Base-by-base conservation (phyloP, 2,113 vertebrate genomes). In the Aegithalos caudatus region DNA sequence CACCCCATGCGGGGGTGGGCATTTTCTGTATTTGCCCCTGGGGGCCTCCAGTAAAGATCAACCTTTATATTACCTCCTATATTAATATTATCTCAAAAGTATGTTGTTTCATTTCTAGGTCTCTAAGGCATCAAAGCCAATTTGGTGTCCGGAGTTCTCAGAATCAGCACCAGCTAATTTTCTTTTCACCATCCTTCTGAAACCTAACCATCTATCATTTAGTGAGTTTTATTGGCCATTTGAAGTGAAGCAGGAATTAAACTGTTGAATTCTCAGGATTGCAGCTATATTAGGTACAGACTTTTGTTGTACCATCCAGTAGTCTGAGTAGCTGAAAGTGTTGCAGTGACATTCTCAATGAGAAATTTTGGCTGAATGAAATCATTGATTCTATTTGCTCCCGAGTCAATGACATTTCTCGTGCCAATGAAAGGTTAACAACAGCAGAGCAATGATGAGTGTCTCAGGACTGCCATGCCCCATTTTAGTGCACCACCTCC, bases 281-380 rank as follows among this genome's bases (percentile, higher is more conserved):
- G 4, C 17, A 3, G 2, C 53, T 67, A 4, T 61, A 29, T 40
- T 54, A 29, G 54, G 14, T 37, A 24, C 0, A 0, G 33, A 33
- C 23, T 73, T 54, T 38, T 77, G n/a, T 27, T 73, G 37, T 31
- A 54, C 23, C 45, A 65, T 10, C 11, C 60, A 42, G 70, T 25
- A 42, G 60, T 45, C n/a, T 15, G 37, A 90, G 48, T 42, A 72
- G 38, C 42, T 84, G 47, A 5, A 64, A 73, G 4, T 28, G 11
- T n/a, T 78, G 33, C 58, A 50, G 14, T 65, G 65, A 88, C 40
- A 33, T 61, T 81, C 45, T 37, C 65, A 70, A 19, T 51, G 50
- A 73, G 54, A 81, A 29, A 56, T 56, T 85, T 56, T 61, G 50
- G 45, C 29, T 37, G 35, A 81, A 44, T 37, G 24, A 83, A 88